A percentile compares a stretch with the other conserved stretches of the same genome.
phyloP scores from a whole-genome alignment of 2,797 vertebrate species.

The Babyrousa celebensis region DNA sequence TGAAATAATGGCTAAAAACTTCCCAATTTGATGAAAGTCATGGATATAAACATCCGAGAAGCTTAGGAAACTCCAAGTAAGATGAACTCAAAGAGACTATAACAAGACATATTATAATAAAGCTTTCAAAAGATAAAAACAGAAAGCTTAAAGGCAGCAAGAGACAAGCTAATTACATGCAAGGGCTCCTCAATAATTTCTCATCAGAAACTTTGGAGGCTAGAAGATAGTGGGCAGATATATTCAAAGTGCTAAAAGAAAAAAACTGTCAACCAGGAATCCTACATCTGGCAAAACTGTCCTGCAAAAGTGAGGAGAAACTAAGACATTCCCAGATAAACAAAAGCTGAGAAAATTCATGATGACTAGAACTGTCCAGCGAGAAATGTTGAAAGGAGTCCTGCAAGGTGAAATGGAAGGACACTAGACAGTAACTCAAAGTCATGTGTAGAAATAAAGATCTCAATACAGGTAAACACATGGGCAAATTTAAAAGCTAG shows the following conservation, averaged over 20 bases:
- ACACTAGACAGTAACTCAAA: not conserved
- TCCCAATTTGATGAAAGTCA: not conserved
- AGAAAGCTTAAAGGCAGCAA: not conserved
- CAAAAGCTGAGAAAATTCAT: not conserved
- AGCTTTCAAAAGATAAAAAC: not conserved
- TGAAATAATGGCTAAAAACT: not conserved
- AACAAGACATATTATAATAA: not conserved
- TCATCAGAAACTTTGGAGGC: not conserved
- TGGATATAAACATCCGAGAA: slow-evolving; percentile 4
- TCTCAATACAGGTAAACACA: not conserved
- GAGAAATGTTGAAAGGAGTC: not conserved
- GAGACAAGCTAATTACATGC: not conserved
- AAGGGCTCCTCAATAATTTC: not conserved
- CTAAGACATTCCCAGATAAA: not conserved
- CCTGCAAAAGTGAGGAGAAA: slow-evolving; percentile 17
- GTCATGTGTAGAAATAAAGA: not conserved
- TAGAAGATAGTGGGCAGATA: not conserved
- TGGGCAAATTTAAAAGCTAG: not conserved
- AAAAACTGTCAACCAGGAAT: not conserved
- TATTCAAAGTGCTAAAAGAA: not conserved
- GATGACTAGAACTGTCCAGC: not conserved
- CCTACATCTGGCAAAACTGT: slow-evolving; percentile 1
- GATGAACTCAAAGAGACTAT: not conserved
- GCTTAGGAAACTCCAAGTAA: not conserved
- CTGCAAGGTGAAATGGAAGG: not conserved